Evolutionary conservation across 2,113 vertebrate species (phyloP), one percentile per base, ranked within the genome.

Genomic region (Cranoglanis bouderius): DNA sequence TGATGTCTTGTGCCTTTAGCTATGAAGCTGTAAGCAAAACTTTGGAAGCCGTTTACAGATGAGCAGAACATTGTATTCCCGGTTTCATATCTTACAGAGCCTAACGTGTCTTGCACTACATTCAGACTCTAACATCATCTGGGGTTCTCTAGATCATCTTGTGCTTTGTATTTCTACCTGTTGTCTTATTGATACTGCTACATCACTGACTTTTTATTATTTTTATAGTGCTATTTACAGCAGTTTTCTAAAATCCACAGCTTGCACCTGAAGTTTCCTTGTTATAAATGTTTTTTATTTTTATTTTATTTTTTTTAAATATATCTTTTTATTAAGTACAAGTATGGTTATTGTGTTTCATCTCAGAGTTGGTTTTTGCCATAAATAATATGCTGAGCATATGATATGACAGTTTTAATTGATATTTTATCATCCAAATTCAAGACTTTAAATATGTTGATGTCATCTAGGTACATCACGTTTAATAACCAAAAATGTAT

Each of bases 131-230:
- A 49, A 85, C 43, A 70, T 51, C 84, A 72, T 74, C 86, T 88
- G 72, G n/a, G 21, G 14, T 65, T 40, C 14, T 88, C 26, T 40
- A 78, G 72, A 24, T 67, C 80, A 51, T 86, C 82, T 83, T 74
- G 59, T 81, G 18, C 85, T 89, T 82, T 16, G 32, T 67, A 87
- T 82, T 65, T 90, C 40, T 32, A 89, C 35, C 18, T 9, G 1
- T 38, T 32, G 21, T n/a, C 29, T 61, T 77, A 88, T 29, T 78
- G 55, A 53, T 53, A 65, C 0, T 32, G 29, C 32, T n/a, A 24
- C 1, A 16, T 88, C 82, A 81, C 43, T 72, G 43, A 46, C 43
- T 84, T 59, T 91, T 92, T 91, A 38, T 57, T 89, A 93, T 91
- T 90, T 63, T 85, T 46, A 74, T 81, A 72, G 7, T 51, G n/a